Evolutionary conservation across 2,888 invertebrate species (phyloP).

Genomic region (Cepaea hortensis): DNA sequence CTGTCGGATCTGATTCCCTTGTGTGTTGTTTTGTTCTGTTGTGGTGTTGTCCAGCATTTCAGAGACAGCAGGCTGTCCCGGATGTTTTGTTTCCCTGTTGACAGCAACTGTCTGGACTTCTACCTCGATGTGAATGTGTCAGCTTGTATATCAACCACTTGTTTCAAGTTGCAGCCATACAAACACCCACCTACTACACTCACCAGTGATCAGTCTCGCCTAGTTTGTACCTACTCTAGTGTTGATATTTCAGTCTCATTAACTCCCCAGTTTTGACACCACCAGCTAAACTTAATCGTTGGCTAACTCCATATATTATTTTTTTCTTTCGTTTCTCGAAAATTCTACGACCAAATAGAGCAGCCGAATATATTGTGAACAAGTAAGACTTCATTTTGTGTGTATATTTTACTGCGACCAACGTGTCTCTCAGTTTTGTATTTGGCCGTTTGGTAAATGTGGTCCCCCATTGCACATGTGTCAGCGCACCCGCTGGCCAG

Average conservation of each 20-base stretch:
- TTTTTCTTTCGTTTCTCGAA: slow-evolving; percentile 34
- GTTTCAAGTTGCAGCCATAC: no score
- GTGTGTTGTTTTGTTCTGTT: no score
- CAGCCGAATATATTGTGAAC: slow-evolving; percentile 70
- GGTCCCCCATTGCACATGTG: neutral
- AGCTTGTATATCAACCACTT: no score
- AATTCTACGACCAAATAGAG: slow-evolving; percentile 58
- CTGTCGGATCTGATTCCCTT: no score
- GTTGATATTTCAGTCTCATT: neutral
- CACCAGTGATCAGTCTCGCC: no score
- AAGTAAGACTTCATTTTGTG: slow-evolving; percentile 64
- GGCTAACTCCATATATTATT: neutral
- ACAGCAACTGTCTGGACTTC: no score
- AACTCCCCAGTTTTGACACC: neutral
- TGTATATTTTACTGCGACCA: slow-evolving; percentile 28
- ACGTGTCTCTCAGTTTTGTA: neutral
- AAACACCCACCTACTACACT: no score
- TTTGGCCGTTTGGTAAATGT: neutral
- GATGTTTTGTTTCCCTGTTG: no score
- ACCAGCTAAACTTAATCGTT: neutral
- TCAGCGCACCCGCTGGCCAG: neutral
- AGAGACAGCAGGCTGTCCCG: no score
- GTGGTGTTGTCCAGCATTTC: no score
- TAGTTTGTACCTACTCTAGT: no score
- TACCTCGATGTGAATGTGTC: no score